Evolutionary conservation across 2,113 vertebrate species (phyloP).

Genomic region (Ochotona princeps): DNA sequence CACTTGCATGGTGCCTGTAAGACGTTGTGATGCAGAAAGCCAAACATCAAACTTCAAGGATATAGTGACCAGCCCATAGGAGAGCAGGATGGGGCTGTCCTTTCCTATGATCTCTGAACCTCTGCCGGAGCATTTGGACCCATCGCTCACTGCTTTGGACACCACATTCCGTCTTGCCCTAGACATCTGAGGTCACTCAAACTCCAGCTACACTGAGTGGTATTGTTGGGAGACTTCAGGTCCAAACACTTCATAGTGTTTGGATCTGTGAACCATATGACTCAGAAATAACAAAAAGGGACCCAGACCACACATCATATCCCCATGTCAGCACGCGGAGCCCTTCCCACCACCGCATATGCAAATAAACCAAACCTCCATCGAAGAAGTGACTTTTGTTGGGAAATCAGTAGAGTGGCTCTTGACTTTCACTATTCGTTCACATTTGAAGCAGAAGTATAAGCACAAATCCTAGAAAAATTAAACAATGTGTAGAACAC

Average conservation of each 20-base stretch:
- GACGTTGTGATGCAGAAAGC: not conserved
- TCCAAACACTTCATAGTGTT: not conserved
- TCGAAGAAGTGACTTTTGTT: not conserved
- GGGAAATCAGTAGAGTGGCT: not conserved
- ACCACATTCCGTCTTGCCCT: not conserved
- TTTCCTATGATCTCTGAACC: not conserved
- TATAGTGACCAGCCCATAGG: not conserved
- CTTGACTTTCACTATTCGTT: constrained; percentile 13
- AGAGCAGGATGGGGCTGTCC: not conserved
- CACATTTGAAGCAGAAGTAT: not conserved
- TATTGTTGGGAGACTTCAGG: not conserved
- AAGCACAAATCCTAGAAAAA: not conserved
- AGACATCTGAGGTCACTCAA: not conserved
- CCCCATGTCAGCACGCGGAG: too few relatives aligned
- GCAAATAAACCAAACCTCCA: not conserved
- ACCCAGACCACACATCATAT: not conserved
- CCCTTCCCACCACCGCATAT: too few relatives aligned
- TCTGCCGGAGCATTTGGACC: not conserved
- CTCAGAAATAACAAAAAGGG: not conserved
- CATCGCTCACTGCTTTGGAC: not conserved
- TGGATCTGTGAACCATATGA: not conserved
- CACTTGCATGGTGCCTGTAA: not conserved
- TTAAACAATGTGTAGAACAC: not conserved
- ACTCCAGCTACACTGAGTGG: not conserved
- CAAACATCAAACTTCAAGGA: not conserved